A percentile compares a stretch with the other conserved stretches of the same genome.
These are phyloP conservation scores for Lepus europaeus DNA, from an alignment of 2,113 vertebrate genomes.

Conservation along the genomic window DNA sequence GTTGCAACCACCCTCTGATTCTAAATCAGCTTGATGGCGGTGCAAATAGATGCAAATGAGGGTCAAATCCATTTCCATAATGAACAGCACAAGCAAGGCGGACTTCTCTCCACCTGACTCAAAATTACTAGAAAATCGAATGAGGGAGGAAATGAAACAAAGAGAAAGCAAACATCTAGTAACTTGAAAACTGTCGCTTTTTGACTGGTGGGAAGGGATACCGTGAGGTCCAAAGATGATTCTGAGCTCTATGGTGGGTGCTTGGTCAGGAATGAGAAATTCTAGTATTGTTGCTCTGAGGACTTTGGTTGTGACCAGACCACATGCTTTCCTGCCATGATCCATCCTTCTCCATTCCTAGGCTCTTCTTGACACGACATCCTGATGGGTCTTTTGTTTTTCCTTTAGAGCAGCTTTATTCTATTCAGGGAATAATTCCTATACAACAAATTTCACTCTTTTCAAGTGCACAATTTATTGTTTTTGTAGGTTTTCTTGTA, in stretches of 20 bases:
- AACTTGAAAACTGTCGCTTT: not conserved
- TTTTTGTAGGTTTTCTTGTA: no score
- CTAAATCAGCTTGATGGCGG: constrained; percentile 84
- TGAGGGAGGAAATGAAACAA: not conserved
- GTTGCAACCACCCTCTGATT: constrained; percentile 79
- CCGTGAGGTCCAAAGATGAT: not conserved
- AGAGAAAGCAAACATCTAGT: constrained; percentile 12
- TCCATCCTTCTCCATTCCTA: not conserved
- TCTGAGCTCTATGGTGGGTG: not conserved
- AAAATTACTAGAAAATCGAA: constrained; percentile 77
- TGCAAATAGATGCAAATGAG: constrained; percentile 84
- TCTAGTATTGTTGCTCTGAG: not conserved
- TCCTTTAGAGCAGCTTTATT: not conserved
- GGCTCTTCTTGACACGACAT: not conserved
- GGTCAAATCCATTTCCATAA: constrained; percentile 85
- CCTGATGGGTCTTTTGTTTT: not conserved
- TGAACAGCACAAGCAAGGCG: constrained; percentile 70
- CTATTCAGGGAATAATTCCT: constrained; percentile 28
- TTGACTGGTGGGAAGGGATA: constrained; percentile 29
- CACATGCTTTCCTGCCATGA: not conserved
- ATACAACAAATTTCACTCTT: not conserved
- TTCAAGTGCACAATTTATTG: not conserved
- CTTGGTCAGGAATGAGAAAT: not conserved
- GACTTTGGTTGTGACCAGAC: not conserved
- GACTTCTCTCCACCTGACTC: constrained; percentile 77